Evolutionary conservation across 1,140 invertebrate genomes (phyloP).

Genomic region (Sesamia nonagrioides): DNA sequence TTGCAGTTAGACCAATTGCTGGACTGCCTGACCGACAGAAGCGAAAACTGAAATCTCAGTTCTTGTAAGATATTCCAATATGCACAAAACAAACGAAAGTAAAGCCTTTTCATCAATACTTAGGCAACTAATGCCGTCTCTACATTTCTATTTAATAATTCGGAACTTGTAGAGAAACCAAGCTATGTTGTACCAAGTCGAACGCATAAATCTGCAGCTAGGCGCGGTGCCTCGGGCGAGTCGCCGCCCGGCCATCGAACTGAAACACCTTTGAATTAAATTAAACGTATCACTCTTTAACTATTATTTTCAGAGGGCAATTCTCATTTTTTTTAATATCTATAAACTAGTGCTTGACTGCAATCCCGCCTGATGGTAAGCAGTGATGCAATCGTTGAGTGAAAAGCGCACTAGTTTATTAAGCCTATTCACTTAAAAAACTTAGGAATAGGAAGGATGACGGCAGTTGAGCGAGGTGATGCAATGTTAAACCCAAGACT

Average conservation of each 20-base stretch:
- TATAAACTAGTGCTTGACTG: too few relatives aligned
- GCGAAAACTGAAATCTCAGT: too few relatives aligned
- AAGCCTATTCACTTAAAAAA: too few relatives aligned
- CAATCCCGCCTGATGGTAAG: too few relatives aligned
- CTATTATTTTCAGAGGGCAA: constrained; percentile 22
- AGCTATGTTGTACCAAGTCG: constrained; percentile 43
- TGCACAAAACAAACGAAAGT: background rate
- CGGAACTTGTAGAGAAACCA: constrained; percentile 49
- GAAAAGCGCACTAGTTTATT: too few relatives aligned
- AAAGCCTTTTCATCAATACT: background rate
- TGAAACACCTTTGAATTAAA: constrained; percentile 50
- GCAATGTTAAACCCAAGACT: too few relatives aligned
- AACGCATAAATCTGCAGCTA: constrained; percentile 56
- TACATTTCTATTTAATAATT: constrained; percentile 40
- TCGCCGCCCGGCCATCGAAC: constrained; percentile 46
- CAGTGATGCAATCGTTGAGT: too few relatives aligned
- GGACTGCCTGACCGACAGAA: too few relatives aligned
- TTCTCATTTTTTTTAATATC: too few relatives aligned
- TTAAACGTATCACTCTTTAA: constrained; percentile 35
- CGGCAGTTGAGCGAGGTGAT: too few relatives aligned
- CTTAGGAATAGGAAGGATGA: too few relatives aligned
- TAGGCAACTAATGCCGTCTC: constrained; percentile 9
- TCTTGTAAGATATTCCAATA: background rate
- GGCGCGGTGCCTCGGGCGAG: constrained; percentile 47
- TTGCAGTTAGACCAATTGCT: too few relatives aligned